These are phyloP conservation scores for Petromus typicus DNA, from an alignment of 2,113 vertebrate genomes.

Conservation along the genomic window DNA sequence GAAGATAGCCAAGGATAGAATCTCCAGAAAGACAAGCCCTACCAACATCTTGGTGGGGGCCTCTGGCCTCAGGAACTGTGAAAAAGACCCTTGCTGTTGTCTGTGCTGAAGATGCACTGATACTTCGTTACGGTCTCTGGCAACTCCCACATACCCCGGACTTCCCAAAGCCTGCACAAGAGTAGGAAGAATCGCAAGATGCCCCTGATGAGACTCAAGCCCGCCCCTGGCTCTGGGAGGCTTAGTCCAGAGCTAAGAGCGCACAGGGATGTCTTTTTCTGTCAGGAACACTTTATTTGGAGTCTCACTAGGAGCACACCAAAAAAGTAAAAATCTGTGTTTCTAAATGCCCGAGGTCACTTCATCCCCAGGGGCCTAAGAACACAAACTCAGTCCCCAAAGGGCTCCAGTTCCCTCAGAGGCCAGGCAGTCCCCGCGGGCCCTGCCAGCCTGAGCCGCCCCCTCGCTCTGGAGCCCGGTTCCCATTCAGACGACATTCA, in stretches of 20 bases:
- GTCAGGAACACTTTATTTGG: slow-evolving; percentile 17
- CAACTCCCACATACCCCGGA: background rate
- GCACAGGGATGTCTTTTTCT: background rate
- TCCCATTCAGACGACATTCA: slow-evolving; percentile 67
- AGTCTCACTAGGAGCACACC: background rate
- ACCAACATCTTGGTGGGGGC: background rate
- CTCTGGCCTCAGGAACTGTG: background rate
- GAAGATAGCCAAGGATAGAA: background rate
- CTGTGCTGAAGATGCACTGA: background rate
- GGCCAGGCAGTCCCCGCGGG: background rate
- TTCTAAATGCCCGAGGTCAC: slow-evolving; percentile 69
- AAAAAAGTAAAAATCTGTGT: background rate
- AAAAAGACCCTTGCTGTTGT: background rate
- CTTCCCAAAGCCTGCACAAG: background rate
- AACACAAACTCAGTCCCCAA: slow-evolving; percentile 71
- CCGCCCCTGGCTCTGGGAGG: background rate
- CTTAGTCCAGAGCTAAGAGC: background rate
- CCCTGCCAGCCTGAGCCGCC: slow-evolving; percentile 31
- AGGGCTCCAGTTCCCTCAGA: slow-evolving; percentile 8
- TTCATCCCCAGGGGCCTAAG: slow-evolving; percentile 56
- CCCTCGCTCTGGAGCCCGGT: background rate
- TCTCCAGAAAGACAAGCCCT: background rate
- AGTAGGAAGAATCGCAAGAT: background rate
- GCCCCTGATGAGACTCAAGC: background rate
- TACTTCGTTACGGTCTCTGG: background rate